Evolutionary conservation across 2,113 vertebrate species (phyloP).

Genomic region (Lophotis ruficrista): DNA sequence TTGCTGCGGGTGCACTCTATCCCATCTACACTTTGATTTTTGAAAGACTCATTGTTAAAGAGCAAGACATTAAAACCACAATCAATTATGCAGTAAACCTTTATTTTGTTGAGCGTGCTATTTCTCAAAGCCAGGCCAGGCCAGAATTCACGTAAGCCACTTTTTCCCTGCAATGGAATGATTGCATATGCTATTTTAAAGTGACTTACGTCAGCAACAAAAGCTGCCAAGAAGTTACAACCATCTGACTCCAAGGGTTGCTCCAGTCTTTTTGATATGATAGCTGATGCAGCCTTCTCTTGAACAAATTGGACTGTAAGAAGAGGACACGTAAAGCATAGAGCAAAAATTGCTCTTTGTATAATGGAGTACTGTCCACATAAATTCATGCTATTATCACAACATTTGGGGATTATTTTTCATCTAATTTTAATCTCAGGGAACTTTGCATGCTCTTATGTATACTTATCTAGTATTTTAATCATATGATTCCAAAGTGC

Average conservation of each 20-base stretch:
- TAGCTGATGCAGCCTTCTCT: background rate
- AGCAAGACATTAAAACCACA: background rate
- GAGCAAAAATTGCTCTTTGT: background rate
- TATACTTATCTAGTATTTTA: background rate
- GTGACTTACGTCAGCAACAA: background rate
- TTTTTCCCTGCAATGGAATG: background rate
- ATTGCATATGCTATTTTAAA: background rate
- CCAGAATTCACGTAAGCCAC: background rate
- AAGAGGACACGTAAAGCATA: background rate
- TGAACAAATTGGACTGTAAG: background rate
- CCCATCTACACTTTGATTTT: background rate
- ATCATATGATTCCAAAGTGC: background rate
- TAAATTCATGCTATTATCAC: background rate
- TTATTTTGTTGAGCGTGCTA: background rate
- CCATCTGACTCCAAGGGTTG: background rate
- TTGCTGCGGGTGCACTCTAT: too few relatives aligned
- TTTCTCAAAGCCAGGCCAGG: background rate
- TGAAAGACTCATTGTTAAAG: background rate
- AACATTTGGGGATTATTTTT: background rate
- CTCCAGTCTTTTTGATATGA: background rate
- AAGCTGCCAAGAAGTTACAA: background rate
- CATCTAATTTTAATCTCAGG: background rate
- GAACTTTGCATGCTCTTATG: background rate
- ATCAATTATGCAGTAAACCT: background rate
- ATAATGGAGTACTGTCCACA: background rate